Conservation (phyloP, 2,797 vertebrate species). For the Muraenolepis orangiensis region DNA sequence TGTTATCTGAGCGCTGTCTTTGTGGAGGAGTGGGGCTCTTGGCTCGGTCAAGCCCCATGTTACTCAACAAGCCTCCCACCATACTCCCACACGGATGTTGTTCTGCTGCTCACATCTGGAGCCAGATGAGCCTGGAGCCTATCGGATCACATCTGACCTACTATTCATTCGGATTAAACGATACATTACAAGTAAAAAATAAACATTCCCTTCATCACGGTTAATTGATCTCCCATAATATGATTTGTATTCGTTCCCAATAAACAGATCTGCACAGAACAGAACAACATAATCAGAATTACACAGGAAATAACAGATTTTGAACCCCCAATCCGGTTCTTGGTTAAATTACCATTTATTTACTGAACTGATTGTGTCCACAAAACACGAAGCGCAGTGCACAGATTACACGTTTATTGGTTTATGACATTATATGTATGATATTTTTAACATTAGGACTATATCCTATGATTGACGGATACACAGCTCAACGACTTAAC, state of each 20-base stretch:
- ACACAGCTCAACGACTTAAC: neutral
- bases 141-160: no score
- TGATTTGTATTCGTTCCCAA: no score
- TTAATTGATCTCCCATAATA: no score
- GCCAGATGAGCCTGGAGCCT: no score
- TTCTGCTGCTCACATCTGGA: neutral
- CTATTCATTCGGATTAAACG: no score
- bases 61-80: neutral
- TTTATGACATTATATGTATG: no score
- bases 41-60: neutral
- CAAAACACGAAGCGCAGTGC: slow-evolving; percentile 84
- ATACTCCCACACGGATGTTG: no score
- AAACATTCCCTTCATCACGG: no score
- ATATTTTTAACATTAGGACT: neutral
- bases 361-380: slow-evolving; percentile 69
- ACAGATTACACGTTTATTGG: slow-evolving; percentile 63
- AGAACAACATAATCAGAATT: neutral
- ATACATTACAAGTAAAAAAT: no score
- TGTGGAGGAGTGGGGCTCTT: neutral
- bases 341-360: slow-evolving; percentile 76
- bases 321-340: slow-evolving; percentile 55
- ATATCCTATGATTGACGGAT: neutral
- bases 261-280: no score
- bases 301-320: slow-evolving; percentile 42
- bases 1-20: neutral